Conservation (phyloP, 2,888 invertebrate genomes). For the Cheilosia variabilis region DNA sequence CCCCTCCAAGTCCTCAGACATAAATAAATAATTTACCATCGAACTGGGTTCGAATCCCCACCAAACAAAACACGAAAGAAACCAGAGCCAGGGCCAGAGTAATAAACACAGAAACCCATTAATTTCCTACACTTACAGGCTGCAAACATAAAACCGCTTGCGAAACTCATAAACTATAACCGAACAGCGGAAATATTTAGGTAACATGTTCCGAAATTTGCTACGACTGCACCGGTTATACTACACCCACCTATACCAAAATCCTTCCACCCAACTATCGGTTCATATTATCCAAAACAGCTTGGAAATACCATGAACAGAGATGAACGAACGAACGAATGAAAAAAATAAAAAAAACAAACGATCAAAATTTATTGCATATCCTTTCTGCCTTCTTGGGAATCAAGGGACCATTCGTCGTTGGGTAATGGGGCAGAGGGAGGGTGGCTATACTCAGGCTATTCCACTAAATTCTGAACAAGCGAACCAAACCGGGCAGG, state of each 20-base stretch:
- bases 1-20: not conserved
- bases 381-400: conserved; percentile 52
- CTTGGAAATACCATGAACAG: conserved; percentile 43
- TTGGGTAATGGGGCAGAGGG: not conserved
- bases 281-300: conserved; percentile 69
- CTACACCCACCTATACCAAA: not conserved
- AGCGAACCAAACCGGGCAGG: conserved; percentile 10
- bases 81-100: not conserved
- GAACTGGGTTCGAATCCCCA: conserved; percentile 15
- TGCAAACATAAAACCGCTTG: conserved; percentile 68
- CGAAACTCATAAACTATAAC: conserved; percentile 67
- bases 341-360: conserved; percentile 12
- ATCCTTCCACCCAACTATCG: conserved; percentile 45
- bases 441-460: not conserved
- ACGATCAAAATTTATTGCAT: conserved; percentile 68
- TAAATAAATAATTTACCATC: conserved; percentile 27
- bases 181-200: conserved; percentile 72
- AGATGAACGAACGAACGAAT: not conserved
- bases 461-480: conserved; percentile 11
- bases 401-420: conserved; percentile 39
- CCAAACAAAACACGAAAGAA: conserved; percentile 9
- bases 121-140: conserved; percentile 71
- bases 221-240: conserved; percentile 31
- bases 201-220: conserved; percentile 68
- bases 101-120: conserved; percentile 67